Evolutionary conservation across 2,797 vertebrate species (phyloP).

Genomic region (Argya squamiceps): DNA sequence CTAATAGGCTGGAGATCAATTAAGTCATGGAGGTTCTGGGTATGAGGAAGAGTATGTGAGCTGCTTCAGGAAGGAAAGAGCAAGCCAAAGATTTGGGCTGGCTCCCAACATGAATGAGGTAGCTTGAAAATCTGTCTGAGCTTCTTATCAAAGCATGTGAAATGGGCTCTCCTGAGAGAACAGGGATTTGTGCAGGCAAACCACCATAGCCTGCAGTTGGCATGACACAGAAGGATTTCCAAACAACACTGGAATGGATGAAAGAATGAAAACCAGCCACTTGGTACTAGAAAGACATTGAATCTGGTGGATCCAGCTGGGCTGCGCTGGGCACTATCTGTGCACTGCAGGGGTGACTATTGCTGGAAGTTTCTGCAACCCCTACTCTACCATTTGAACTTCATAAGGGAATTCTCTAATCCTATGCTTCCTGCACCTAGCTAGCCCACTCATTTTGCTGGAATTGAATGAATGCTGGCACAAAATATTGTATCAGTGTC

Average conservation of each 20-base stretch:
- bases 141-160: neutral
- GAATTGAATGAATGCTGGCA: neutral
- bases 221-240: neutral
- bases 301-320: neutral
- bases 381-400: neutral
- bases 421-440: neutral
- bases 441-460: neutral
- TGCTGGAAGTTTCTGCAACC: neutral
- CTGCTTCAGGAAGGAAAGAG: neutral
- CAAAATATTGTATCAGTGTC: neutral
- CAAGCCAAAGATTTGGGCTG: neutral
- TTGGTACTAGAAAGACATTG: neutral
- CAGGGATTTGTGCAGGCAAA: neutral
- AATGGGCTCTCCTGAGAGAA: neutral
- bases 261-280: neutral
- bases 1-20: neutral
- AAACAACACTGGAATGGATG: neutral
- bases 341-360: neutral
- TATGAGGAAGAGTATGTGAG: neutral
- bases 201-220: rapidly evolving
- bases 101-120: neutral
- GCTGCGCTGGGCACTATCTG: neutral
- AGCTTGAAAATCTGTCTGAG: neutral
- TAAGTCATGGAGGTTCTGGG: neutral
- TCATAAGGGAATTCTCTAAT: neutral